These are phyloP conservation scores for Platygyra sinensis DNA, from an alignment of 64 coral and sea anemone genomes.

Conservation along the genomic window DNA sequence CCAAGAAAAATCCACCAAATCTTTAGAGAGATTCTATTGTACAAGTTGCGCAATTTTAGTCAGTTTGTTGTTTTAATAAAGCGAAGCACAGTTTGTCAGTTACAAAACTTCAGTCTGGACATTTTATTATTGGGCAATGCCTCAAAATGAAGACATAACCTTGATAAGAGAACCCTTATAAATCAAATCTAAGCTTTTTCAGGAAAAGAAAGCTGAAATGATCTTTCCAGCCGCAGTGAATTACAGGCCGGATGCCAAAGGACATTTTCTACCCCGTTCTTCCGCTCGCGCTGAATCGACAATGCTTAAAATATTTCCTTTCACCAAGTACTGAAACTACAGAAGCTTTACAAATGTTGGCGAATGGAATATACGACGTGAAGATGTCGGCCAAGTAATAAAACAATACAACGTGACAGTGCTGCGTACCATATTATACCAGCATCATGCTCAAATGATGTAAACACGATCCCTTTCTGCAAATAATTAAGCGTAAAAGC, in stretches of 20 bases:
- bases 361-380: not conserved
- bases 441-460: not conserved
- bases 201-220: not conserved
- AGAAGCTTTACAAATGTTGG: not conserved
- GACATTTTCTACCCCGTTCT: not conserved
- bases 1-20: no score
- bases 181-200: no score
- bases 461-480: not conserved
- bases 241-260: not conserved
- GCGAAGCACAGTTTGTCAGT: no score
- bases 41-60: not conserved
- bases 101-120: no score
- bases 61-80: not conserved
- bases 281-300: not conserved
- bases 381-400: not conserved
- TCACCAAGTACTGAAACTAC: not conserved
- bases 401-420: not conserved
- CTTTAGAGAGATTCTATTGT: not conserved
- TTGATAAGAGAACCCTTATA: no score
- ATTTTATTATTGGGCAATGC: no score
- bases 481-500: no score
- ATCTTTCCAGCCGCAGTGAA: not conserved
- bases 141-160: not conserved
- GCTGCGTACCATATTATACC: not conserved
- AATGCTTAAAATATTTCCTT: conserved; percentile 16